Conservation (phyloP, 2,888 invertebrate genomes). For the Coelopa pilipes region DNA sequence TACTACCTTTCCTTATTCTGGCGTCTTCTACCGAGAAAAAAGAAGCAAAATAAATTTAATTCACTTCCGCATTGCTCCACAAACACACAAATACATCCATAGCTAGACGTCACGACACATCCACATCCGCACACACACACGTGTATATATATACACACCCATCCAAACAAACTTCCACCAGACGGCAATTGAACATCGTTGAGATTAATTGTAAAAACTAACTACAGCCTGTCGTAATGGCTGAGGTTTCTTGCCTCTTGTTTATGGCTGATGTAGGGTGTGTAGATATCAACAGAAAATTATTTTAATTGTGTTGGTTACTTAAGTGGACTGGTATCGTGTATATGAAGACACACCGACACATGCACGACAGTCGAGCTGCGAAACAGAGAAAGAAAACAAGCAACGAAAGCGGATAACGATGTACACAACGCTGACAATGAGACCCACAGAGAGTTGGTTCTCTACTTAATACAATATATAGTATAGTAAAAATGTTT, state of each 20-base stretch:
- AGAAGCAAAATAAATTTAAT: constrained; percentile 65
- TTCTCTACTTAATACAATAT: constrained; percentile 30
- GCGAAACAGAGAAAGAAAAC: constrained; percentile 14
- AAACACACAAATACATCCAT: constrained; percentile 54
- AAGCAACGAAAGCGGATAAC: constrained; percentile 35
- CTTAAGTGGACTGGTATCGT: constrained; percentile 28
- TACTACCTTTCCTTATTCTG: constrained; percentile 36
- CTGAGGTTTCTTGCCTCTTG: constrained; percentile 33
- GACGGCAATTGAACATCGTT: constrained; percentile 34
- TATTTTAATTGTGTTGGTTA: constrained; percentile 33
- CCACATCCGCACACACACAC: constrained; percentile 22
- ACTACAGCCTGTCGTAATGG: constrained; percentile 28
- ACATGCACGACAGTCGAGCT: constrained; percentile 1
- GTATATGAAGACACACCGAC: constrained; percentile 16
- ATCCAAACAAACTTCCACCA: neutral
- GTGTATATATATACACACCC: neutral
- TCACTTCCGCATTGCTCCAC: constrained; percentile 68
- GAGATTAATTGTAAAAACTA: constrained; percentile 36
- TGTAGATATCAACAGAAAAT: constrained; percentile 29
- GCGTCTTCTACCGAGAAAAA: constrained; percentile 33
- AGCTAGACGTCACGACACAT: constrained; percentile 39
- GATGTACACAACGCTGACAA: constrained; percentile 32
- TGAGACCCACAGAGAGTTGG: constrained; percentile 34
- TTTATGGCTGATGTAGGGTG: constrained; percentile 36
- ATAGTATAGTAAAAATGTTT: constrained; percentile 8